phyloP scores from a whole-genome alignment of 2,888 invertebrate species.

The Epinotia brunnichana region DNA sequence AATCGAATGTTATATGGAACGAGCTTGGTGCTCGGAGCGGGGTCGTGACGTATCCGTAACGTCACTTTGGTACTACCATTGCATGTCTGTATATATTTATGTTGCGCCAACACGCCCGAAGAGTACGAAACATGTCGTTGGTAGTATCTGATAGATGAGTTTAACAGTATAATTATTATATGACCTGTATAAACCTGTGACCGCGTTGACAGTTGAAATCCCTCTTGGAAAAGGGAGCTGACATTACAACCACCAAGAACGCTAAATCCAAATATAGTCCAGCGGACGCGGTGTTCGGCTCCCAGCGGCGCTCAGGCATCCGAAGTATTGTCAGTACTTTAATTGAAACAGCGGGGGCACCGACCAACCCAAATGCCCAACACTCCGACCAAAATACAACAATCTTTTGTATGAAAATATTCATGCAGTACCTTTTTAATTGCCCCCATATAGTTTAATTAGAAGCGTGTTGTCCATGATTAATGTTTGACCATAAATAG shows the following conservation, averaged over 20 bases:
- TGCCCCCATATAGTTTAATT: conserved; percentile 78
- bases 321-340: conserved; percentile 82
- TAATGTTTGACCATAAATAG: conserved; percentile 70
- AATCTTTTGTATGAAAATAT: conserved; percentile 79
- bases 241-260: conserved; percentile 60
- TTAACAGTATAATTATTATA: no score
- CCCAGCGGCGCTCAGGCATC: conserved; percentile 74
- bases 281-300: conserved; percentile 71
- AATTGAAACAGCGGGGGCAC: conserved; percentile 82
- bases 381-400: conserved; percentile 66
- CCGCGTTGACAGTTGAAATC: not conserved
- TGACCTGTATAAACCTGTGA: not conserved
- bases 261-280: conserved; percentile 48
- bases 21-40: no score
- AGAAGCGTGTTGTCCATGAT: conserved; percentile 68
- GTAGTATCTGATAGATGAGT: no score
- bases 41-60: no score
- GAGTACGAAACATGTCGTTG: no score
- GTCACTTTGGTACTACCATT: no score
- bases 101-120: no score
- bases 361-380: conserved; percentile 60
- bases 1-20: no score
- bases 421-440: conserved; percentile 74
- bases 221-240: not conserved
- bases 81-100: no score